Base-by-base conservation (phyloP, 2,888 invertebrate genomes). In the Coremacera marginata region DNA sequence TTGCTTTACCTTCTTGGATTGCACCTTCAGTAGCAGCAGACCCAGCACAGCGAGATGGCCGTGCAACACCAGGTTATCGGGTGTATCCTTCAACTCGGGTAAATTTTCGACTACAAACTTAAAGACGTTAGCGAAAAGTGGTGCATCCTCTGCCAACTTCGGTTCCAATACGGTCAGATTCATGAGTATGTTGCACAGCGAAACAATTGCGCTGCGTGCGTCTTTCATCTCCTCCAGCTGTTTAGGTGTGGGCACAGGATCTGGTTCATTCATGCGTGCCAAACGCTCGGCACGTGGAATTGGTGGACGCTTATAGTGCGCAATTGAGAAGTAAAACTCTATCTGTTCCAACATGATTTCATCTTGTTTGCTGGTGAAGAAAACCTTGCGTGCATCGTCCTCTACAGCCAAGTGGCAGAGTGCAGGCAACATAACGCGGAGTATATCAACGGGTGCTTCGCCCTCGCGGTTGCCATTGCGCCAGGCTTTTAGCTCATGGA, bases 391-490 rank as follows among this genome's bases (percentile, higher is more conserved):
- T 0, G 96, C 94, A 83, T 94, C 93, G 84, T 98, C 97, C 90
- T 98, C 98, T 27, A 97, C 96, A 51, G 96, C 94, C 82, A 98
- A 92, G 88, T 98, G 96, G 85, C 97, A 98, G 5, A 98, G 90
- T 1, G 96, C 96, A 3, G 98, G 97, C 78, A 98, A 90, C 90
- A 98, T 92, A 57, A 97, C 91, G 73, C 96, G 92, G 22, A 98
- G 89, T 67, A 96, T 90, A 88, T 97, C 96, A 49, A 91, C 91
- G 84, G 91, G 90, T 0, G 91, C 81, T 82, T 91, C 92, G 0
- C 89, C 89, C 34, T 88, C 90, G 75, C 91, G 92, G 83, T 93
- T 92, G 84, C 95, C 95, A 71, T 94, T 87, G 83, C 93, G 93
- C 83, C 93, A 92, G 70, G 93, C 90, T 84, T 94, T 92, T 80